Percentiles rank a stretch among this genome's conserved stretches.
phyloP scores from a whole-genome alignment of 2,888 invertebrate genomes.

The Phlogophora meticulosa region DNA sequence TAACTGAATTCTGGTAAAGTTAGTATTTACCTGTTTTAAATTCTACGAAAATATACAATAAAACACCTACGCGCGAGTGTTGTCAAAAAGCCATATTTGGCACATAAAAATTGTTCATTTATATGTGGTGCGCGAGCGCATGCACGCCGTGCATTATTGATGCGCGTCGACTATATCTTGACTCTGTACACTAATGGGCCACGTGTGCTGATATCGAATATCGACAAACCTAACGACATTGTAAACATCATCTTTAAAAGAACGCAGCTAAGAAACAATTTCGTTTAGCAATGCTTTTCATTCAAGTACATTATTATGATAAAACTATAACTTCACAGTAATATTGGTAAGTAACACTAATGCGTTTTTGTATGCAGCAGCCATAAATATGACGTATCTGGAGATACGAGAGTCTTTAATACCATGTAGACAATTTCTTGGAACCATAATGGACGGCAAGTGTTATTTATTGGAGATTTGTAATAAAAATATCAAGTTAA shows the following conservation, averaged over 20 bases:
- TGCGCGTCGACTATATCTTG: constrained; percentile 70
- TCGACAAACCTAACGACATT: constrained; percentile 47
- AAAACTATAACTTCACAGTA: constrained; percentile 78
- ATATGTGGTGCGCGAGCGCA: constrained; percentile 73
- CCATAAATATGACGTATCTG: constrained; percentile 84
- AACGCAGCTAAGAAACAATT: constrained; percentile 38
- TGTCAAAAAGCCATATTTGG: constrained; percentile 67
- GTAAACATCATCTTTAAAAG: constrained; percentile 52
- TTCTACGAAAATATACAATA: constrained; percentile 49
- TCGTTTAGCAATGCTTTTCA: constrained; percentile 41
- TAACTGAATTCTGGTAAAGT: constrained; percentile 5
- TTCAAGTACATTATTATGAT: constrained; percentile 76
- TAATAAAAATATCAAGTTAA: constrained; percentile 42
- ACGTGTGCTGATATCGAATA: constrained; percentile 79
- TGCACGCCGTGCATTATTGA: constrained; percentile 71
- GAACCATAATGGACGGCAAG: constrained; percentile 50
- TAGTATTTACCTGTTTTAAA: constrained; percentile 33
- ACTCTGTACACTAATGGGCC: constrained; percentile 79
- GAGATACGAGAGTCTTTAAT: constrained; percentile 65
- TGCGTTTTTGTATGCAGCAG: constrained; percentile 83
- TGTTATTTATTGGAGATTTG: constrained; percentile 47
- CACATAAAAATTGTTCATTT: constrained; percentile 72
- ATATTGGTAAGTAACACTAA: constrained; percentile 82
- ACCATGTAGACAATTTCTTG: constrained; percentile 55
- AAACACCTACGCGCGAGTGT: constrained; percentile 44